Evolutionary conservation across 2,888 invertebrate species (phyloP).

Genomic region (Endomychus coccineus): DNA sequence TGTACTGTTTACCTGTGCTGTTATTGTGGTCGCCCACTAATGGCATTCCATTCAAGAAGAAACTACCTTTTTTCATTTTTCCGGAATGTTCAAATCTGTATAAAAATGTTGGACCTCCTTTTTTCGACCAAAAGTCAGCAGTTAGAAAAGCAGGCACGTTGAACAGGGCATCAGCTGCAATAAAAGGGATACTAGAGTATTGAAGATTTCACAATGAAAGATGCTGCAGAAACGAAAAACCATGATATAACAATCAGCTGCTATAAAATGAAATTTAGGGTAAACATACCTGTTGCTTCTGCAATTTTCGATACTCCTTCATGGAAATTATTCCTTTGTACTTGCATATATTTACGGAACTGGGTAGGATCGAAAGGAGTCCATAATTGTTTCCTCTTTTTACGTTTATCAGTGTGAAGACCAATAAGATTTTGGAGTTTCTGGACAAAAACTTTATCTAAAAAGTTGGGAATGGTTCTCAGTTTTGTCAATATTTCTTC

Average conservation of each 20-base stretch:
- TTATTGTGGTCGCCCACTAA: conserved; percentile 47
- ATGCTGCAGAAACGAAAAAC: neutral
- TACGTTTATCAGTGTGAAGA: no score
- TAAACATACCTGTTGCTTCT: conserved; percentile 50
- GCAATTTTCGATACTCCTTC: conserved; percentile 51
- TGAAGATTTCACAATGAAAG: neutral
- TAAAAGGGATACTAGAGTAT: neutral
- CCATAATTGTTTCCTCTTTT: no score
- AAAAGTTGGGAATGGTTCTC: conserved; percentile 40
- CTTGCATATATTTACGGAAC: conserved; percentile 37
- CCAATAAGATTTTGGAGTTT: conserved; percentile 40
- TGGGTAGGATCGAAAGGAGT: conserved; percentile 32
- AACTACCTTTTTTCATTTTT: conserved; percentile 53
- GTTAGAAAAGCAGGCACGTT: conserved; percentile 69
- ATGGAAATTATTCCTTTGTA: conserved; percentile 32
- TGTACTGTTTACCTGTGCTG: conserved; percentile 10
- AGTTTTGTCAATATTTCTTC: conserved; percentile 40
- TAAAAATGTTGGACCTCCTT: conserved; percentile 55
- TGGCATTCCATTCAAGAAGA: conserved; percentile 60
- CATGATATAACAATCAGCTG: conserved; percentile 1
- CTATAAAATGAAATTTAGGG: neutral
- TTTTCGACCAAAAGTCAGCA: conserved; percentile 60
- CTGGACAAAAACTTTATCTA: conserved; percentile 41
- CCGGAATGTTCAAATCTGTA: conserved; percentile 70
- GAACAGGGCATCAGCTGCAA: conserved; percentile 63